Evolutionary conservation across 2,888 invertebrate species (phyloP), one percentile per base, ranked within the genome.

Genomic region (Troides oblongomaculatus): DNA sequence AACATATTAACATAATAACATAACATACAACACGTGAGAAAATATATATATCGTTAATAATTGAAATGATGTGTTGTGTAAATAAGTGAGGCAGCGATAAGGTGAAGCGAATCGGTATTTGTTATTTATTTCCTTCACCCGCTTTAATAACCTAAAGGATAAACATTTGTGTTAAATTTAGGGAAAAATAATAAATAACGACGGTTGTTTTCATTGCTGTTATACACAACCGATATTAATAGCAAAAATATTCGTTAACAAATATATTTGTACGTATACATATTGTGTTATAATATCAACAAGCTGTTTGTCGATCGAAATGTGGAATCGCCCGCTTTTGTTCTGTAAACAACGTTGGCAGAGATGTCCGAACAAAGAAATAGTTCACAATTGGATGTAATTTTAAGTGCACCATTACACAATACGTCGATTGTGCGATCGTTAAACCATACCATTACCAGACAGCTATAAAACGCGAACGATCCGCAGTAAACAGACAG

Each of bases 301-400:
- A 17, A 21, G 57, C n/a, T 57, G 21, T 57, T 10, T 7, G 3
- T 2, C 57, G 57, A 46, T 21, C 18, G 36, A 64, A 63, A 59
- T 50, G 39, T 58, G 43, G 43, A 21, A 63, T 58, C 10, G 30
- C 14, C 43, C 21, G 25, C 56, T 21, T 58, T 65, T 62, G 39
- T 17, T 39, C 53, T 43, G 66, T 66, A 66, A 70, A 70, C 70
- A 68, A 79, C 79, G 81, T 81, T 77, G 6, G 81, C 73, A 78
- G 72, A 75, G 71, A 61, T 81, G 80, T 81, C 81, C 79, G 80
- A 77, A 85, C 83, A 85, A 83, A 82, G 81, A 85, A 81, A 80
- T 80, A 76, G 74, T 80, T 79, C 79, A 79, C 23, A 78, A 76
- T 78, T 73, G 75, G 73, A 75, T 77, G 78, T 79, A 79, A 81